phyloP scores from a whole-genome alignment of 2,113 vertebrate species.

The Salvelinus alpinus region DNA sequence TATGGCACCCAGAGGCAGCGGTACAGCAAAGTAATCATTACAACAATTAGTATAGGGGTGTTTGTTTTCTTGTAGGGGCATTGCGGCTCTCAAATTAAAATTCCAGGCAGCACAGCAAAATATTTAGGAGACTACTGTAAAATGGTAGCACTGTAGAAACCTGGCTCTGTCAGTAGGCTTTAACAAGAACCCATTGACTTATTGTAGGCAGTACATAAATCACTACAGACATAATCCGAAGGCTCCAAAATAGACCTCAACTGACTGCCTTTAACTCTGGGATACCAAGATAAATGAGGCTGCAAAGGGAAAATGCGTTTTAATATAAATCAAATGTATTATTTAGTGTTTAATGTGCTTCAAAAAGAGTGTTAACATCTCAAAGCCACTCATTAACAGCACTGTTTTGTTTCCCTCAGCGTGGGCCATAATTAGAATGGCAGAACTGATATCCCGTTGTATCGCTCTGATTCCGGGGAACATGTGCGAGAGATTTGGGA shows the following conservation, averaged over 20 bases:
- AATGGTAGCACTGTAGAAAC: neutral
- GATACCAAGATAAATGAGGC: constrained; percentile 41
- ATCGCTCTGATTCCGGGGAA: constrained; percentile 73
- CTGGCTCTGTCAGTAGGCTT: neutral
- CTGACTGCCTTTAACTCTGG: constrained; percentile 14
- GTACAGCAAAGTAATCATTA: too few relatives aligned
- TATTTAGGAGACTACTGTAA: neutral
- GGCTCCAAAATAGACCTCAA: constrained; percentile 9
- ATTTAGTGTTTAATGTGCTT: constrained; percentile 39
- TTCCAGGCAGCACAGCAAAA: neutral
- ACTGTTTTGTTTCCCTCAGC: constrained; percentile 60
- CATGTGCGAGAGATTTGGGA: constrained; percentile 75
- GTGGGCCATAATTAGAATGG: constrained; percentile 73
- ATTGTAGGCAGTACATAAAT: too few relatives aligned
- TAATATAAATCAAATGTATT: constrained; percentile 49
- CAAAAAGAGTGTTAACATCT: constrained; percentile 43
- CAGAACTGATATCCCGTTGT: constrained; percentile 74
- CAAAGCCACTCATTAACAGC: constrained; percentile 66
- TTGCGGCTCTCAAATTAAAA: too few relatives aligned
- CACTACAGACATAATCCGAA: neutral
- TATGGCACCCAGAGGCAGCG: too few relatives aligned
- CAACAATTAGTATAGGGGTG: too few relatives aligned
- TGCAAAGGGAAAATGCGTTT: constrained; percentile 33
- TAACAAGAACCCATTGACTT: neutral
- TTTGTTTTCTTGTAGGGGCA: too few relatives aligned